A percentile compares a stretch with the other conserved stretches of the same genome.
Conservation (phyloP, 2,888 invertebrate species). For the Teinopalpus imperialis region DNA sequence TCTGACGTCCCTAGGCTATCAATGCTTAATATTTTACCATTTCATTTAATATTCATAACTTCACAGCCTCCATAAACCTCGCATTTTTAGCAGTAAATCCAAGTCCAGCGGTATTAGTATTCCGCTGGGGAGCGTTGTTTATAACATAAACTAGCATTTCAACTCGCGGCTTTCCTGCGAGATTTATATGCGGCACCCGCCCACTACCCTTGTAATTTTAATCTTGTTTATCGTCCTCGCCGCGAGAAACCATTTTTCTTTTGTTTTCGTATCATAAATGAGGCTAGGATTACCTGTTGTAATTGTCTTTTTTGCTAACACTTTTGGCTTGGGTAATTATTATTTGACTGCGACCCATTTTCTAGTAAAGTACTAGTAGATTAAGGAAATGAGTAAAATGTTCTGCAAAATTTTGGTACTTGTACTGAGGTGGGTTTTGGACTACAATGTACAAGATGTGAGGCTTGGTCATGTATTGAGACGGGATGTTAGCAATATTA, state of each 20-base stretch:
- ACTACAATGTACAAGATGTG: too few species aligned
- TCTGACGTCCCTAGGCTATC: too few species aligned
- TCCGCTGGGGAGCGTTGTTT: conserved; percentile 35
- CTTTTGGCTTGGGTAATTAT: conserved; percentile 3
- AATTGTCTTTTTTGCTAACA: conserved; percentile 6
- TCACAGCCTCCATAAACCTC: conserved; percentile 38
- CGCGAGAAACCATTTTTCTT: conserved; percentile 21
- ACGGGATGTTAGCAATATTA: too few species aligned
- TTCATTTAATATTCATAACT: conserved; percentile 30
- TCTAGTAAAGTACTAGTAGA: too few species aligned
- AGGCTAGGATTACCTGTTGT: conserved; percentile 10
- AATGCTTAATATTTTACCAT: conserved; percentile 7
- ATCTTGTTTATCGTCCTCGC: conserved; percentile 56
- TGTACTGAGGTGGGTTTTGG: too few species aligned
- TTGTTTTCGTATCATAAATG: conserved; percentile 18
- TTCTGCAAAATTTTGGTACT: too few species aligned
- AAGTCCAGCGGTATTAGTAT: conserved; percentile 40
- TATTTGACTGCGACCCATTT: not conserved
- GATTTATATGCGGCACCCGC: conserved; percentile 49
- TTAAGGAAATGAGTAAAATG: too few species aligned
- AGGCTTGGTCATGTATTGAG: too few species aligned
- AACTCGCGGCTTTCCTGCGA: conserved; percentile 36
- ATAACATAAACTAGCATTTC: conserved; percentile 40
- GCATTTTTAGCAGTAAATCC: conserved; percentile 31
- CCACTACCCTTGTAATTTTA: conserved; percentile 57